Evolutionary conservation across 1,140 invertebrate species (phyloP).

Genomic region (Brachionus rotundiformis): DNA sequence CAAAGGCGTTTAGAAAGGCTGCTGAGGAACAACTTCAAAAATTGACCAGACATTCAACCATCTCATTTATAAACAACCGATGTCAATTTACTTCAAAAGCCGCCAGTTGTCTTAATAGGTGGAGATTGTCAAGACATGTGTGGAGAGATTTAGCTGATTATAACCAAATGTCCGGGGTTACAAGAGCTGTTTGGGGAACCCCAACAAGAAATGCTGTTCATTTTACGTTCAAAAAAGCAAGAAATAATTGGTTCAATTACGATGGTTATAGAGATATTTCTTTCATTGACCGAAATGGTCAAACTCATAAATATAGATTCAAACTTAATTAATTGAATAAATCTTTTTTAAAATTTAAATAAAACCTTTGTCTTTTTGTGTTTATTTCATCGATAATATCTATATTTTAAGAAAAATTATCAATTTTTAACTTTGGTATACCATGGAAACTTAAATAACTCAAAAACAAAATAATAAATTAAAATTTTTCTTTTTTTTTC

Average conservation of each 20-base stretch:
- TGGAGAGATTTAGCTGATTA: conserved; percentile 85
- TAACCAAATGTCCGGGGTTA: conserved; percentile 81
- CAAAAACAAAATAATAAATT: neutral
- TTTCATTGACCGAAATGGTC: conserved; percentile 25
- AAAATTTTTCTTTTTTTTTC: neutral
- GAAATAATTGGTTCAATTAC: conserved; percentile 49
- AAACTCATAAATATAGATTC: conserved; percentile 24
- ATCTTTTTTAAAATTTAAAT: too few species aligned
- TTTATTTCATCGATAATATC: too few species aligned
- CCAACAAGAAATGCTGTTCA: conserved; percentile 42
- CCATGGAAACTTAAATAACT: neutral
- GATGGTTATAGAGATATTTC: conserved; percentile 49
- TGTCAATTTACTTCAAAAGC: conserved; percentile 67
- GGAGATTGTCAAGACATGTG: conserved; percentile 81
- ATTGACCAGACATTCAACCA: conserved; percentile 74
- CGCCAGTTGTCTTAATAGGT: conserved; percentile 73
- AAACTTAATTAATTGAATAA: conserved; percentile 19
- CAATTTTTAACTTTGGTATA: neutral
- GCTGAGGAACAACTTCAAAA: conserved; percentile 74
- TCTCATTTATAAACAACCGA: conserved; percentile 70
- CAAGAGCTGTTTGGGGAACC: conserved; percentile 77
- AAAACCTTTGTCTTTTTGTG: too few species aligned
- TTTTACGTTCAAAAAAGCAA: conserved; percentile 51
- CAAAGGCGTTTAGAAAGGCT: conserved; percentile 66
- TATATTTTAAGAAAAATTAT: neutral